Evolutionary conservation across 2,113 vertebrate species (phyloP).

Genomic region (Spheniscus mendiculus): DNA sequence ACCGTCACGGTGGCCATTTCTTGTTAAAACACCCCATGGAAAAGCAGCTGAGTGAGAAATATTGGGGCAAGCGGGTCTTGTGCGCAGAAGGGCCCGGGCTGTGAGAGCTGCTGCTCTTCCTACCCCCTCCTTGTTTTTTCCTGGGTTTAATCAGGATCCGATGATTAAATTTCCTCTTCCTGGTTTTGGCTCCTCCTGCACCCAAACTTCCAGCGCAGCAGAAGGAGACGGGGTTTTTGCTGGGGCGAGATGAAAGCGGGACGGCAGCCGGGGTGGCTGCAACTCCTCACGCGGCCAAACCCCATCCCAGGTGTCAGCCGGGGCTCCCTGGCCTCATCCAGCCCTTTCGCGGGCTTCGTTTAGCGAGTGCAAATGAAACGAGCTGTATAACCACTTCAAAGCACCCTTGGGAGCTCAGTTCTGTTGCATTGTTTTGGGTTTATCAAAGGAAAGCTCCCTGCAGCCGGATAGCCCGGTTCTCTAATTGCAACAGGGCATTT

Average conservation of each 20-base stretch:
- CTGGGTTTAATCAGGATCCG: neutral
- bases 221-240: neutral
- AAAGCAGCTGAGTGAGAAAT: neutral
- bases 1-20: rapidly evolving
- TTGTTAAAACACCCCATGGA: rapidly evolving
- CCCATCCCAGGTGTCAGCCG: rapidly evolving
- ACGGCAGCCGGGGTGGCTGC: neutral
- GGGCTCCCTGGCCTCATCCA: neutral
- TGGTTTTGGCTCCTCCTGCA: neutral
- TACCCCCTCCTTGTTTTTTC: constrained; percentile 34
- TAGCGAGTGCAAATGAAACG: rapidly evolving
- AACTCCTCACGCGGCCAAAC: rapidly evolving
- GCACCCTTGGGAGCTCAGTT: neutral
- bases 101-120: rapidly evolving
- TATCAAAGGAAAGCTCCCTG: neutral
- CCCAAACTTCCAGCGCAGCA: rapidly evolving
- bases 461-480: rapidly evolving
- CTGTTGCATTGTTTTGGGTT: neutral
- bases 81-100: neutral
- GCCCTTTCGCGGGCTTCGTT: neutral
- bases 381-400: neutral
- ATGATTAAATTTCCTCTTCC: constrained; percentile 62
- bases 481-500: neutral
- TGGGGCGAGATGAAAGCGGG: rapidly evolving
- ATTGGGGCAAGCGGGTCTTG: rapidly evolving